Conservation (phyloP, 2,113 vertebrate species). For the Nerophis ophidion region DNA sequence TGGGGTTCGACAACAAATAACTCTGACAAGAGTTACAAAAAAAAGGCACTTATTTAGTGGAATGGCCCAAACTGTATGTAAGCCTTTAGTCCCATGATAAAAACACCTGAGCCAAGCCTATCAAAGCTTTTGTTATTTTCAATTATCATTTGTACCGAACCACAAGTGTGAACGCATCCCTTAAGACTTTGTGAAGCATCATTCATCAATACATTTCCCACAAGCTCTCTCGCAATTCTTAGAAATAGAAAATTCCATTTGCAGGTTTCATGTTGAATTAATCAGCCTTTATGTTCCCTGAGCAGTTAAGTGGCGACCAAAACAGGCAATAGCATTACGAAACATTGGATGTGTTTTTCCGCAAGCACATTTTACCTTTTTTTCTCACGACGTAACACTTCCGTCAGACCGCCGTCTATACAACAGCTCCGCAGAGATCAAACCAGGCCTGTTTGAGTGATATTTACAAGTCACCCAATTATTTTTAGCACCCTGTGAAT, state of each 20-base stretch:
- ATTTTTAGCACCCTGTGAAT: constrained; percentile 60
- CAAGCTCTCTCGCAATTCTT: constrained; percentile 19
- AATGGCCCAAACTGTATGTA: no score
- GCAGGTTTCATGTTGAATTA: constrained; percentile 38
- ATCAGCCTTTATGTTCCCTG: constrained; percentile 50
- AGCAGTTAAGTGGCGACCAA: constrained; percentile 30
- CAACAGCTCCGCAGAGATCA: constrained; percentile 49
- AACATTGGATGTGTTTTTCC: constrained; percentile 40
- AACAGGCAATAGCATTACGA: constrained; percentile 47
- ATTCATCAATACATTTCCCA: constrained; percentile 51
- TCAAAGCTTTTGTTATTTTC: no score
- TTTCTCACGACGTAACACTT: constrained; percentile 32
- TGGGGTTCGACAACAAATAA: no score
- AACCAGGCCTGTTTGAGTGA: constrained; percentile 45
- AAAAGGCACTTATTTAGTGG: no score
- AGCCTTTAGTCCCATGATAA: no score
- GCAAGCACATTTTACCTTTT: constrained; percentile 29
- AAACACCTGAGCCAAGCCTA: no score
- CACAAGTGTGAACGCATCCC: no score
- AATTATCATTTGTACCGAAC: no score
- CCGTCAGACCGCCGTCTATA: constrained; percentile 33
- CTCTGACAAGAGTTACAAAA: no score
- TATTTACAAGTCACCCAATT: constrained; percentile 64
- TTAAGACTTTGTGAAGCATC: constrained; percentile 23
- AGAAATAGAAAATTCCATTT: constrained; percentile 45